These are phyloP conservation scores for Diplosoma virens DNA, from an alignment of 23 tunicate genomes.

Conservation along the genomic window DNA sequence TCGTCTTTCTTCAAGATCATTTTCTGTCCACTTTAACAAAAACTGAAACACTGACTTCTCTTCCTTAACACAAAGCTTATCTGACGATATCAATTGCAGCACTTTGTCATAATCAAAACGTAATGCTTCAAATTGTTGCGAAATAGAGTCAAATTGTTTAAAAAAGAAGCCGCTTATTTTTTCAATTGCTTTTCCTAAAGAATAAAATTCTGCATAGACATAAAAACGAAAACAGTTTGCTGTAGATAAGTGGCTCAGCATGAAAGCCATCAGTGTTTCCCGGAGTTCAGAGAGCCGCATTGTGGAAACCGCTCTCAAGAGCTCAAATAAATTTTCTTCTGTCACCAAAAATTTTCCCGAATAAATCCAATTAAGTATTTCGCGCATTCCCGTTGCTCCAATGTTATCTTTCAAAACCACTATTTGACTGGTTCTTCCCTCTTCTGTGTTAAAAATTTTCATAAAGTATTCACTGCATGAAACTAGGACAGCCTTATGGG, in stretches of 20 bases:
- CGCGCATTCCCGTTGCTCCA: background rate
- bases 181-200: background rate
- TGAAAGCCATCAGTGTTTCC: background rate
- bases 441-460: background rate
- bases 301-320: background rate
- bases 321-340: background rate
- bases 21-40: background rate
- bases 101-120: background rate
- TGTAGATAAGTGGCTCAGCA: background rate
- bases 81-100: background rate
- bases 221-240: background rate
- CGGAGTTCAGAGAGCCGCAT: background rate
- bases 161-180: background rate
- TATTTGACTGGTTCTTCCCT: background rate
- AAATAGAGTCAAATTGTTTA: background rate
- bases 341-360: background rate
- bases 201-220: background rate
- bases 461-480: background rate
- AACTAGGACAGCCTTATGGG: background rate
- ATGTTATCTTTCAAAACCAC: background rate
- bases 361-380: background rate
- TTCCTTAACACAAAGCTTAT: background rate
- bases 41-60: background rate
- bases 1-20: background rate
- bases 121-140: background rate